Evolutionary conservation across 2,797 vertebrate species (phyloP), one percentile per base, ranked within the genome.

Genomic region (Rhinophrynus dorsalis): DNA sequence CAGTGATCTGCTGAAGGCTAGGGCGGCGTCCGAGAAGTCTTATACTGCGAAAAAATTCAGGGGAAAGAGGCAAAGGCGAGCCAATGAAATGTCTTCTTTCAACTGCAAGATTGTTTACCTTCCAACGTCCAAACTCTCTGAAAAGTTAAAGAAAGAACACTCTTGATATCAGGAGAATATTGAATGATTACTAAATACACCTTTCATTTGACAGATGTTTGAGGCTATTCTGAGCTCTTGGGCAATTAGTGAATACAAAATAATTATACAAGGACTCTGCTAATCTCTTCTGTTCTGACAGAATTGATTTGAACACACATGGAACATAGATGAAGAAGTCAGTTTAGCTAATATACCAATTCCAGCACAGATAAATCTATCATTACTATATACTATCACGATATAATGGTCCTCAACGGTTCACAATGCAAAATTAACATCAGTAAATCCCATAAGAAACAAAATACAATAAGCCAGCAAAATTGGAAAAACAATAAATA

Each of bases 51-150:
- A 95, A 91, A 82, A 99, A 99, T 82, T 99, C 96, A 0, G 96
- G 91, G 38, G 94, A 96, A 38, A 99, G 90, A 10, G 96, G 95
- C 82, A 99, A 83, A 2, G 94, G 92, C 51, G 95, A 96, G 64
- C 93, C 92, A 57, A 97, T 88, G 82, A 97, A 96, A 81, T 98
- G 94, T 84, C 92, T 93, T 78, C 95, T 90, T 70, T 99, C 96
- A 57, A 98, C 93, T 0, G 96, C 96, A 76, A 99, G 86, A 77
- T 99, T 98, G 86, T 94, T 98, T 83, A 99, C 96, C 85, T 98
- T 99, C 96, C 96, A 99, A 81, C 96, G 92, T 47, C 96, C 96
- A 82, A 99, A 99, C 86, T 99, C 96, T 81, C 96, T 99, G 87
- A 67, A 85, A 95, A 79, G 75, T 64, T 84, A 85, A 84, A 76